Base-by-base conservation (phyloP, 2,113 vertebrate species). In the Anolis sagrei region DNA sequence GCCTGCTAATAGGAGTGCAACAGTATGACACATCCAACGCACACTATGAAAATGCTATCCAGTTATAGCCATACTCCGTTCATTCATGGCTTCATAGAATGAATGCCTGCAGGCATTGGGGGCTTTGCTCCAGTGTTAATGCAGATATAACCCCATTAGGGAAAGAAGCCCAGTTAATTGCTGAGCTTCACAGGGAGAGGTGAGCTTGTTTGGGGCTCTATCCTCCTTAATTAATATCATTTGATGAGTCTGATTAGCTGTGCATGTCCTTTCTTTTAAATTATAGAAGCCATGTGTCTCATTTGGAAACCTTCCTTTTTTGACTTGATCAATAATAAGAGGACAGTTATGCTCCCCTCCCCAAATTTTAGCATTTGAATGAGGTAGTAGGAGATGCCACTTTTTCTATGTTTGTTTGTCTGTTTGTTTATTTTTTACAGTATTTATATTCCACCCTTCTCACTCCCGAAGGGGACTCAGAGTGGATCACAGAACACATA, bases 131-230 rank as follows among this genome's bases (percentile, higher is more conserved):
- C 82, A 83, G 16, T 83, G 72, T 76, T 49, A 72, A 76, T 83
- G 82, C 39, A 49, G 76, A 36, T 83, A 36, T 76, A 76, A 66
- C 72, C 82, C 82, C 82, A 64, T 76, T 76, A 84, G 62, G n/a
- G 75, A 77, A 68, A 84, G 61, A 34, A 51, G n/a, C 44, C 64
- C 75, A 54, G 48, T 51, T 69, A 77, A 84, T 77, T 77, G 61
- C 48, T 69, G 48, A 77, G 62, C 8, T 78, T 78, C 75, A 69
- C 39, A 18, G 62, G 32, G 62, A 69, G 54, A 36, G 48, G 61
- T 49, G 64, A 69, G 48, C 32, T 29, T 39, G 64, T 84, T 54
- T 54, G n/a, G 68, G 48, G 19, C 27, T 66, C 61, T 75, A 76
- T 76, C 58, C 69, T 51, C 25, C 48, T 69, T 68, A 69, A 84